These are phyloP conservation scores for Cepaea nemoralis DNA, from an alignment of 1,140 invertebrate species.

Conservation along the genomic window DNA sequence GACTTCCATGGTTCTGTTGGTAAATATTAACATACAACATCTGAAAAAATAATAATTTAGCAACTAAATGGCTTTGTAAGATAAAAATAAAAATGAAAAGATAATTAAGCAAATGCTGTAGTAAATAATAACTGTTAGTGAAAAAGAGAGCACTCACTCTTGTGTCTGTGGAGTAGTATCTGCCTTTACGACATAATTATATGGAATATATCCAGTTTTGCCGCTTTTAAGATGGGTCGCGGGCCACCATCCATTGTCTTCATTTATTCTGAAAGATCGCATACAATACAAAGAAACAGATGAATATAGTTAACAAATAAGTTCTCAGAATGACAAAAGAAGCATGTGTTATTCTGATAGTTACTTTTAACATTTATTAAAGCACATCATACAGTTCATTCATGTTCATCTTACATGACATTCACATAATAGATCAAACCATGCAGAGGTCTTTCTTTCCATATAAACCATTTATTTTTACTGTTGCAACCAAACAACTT, in stretches of 20 bases:
- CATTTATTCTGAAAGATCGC: background rate
- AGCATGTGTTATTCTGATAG: too few species aligned
- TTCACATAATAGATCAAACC: too few species aligned
- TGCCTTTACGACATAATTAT: slow-evolving; percentile 70
- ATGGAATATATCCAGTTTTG: slow-evolving; percentile 69
- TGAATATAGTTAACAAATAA: too few species aligned
- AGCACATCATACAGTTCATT: too few species aligned
- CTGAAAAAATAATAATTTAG: background rate
- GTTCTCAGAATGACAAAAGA: too few species aligned
- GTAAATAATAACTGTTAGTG: background rate
- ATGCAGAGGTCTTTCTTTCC: too few species aligned
- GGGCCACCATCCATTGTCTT: slow-evolving; percentile 69
- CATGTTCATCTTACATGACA: too few species aligned
- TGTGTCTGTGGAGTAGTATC: slow-evolving; percentile 66
- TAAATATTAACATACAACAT: background rate
- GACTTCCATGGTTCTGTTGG: too few species aligned
- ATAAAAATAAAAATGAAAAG: background rate
- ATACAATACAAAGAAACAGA: too few species aligned
- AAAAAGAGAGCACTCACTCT: slow-evolving; percentile 60
- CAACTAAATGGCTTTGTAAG: background rate
- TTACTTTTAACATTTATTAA: too few species aligned
- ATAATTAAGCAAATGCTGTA: background rate
- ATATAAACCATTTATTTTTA: too few species aligned
- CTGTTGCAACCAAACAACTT: too few species aligned
- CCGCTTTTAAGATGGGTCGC: slow-evolving; percentile 62